Conservation (phyloP, 92 coral and sea anemone genomes). For the Porites cylindrica region DNA sequence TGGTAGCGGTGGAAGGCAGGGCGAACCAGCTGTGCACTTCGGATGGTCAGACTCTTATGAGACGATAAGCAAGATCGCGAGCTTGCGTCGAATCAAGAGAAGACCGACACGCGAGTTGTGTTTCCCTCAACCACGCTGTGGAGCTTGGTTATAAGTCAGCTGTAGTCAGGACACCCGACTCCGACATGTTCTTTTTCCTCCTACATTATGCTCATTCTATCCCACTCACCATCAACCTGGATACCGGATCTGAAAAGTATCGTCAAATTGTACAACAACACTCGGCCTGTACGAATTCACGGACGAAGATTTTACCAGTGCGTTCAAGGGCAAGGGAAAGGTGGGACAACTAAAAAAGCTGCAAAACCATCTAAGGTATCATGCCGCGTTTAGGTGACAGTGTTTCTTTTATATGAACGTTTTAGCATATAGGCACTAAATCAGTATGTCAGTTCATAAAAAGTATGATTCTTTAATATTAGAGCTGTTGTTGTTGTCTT, state of each 20-base stretch:
- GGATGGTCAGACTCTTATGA: slow-evolving; percentile 35
- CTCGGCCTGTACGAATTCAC: slow-evolving; percentile 67
- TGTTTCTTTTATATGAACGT: slow-evolving; percentile 11
- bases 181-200: slow-evolving; percentile 65
- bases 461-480: not conserved
- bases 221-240: slow-evolving; percentile 56
- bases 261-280: slow-evolving; percentile 44
- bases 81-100: slow-evolving; percentile 66
- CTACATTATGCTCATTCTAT: slow-evolving; percentile 68
- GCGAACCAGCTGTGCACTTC: slow-evolving; percentile 3
- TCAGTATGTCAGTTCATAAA: not conserved
- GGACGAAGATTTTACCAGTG: slow-evolving; percentile 67
- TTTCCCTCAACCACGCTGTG: slow-evolving; percentile 52
- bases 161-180: slow-evolving; percentile 68
- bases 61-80: slow-evolving; percentile 33
- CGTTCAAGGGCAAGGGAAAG: slow-evolving; percentile 74
- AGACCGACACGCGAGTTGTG: slow-evolving; percentile 68
- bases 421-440: not conserved
- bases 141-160: slow-evolving; percentile 59
- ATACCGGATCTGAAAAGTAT: slow-evolving; percentile 64
- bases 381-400: slow-evolving; percentile 42
- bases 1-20: slow-evolving; percentile 49
- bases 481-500: too few species aligned
- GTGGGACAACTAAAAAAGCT: slow-evolving; percentile 52
- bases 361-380: slow-evolving; percentile 30